Evolutionary conservation across 1,140 invertebrate species (phyloP).

Genomic region (Chelonus insularis): DNA sequence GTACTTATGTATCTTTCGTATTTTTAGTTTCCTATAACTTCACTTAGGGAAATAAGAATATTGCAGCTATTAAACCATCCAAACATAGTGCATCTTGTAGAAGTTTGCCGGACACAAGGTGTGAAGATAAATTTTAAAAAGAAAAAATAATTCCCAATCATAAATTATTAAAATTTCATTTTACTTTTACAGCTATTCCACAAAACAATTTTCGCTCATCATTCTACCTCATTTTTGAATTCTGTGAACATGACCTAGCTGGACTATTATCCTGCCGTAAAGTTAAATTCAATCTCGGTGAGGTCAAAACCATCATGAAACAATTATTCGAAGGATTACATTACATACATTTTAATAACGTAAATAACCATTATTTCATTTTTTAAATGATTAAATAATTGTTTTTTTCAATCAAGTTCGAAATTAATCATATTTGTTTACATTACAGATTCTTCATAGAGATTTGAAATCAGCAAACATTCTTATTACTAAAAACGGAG

Average conservation of each 20-base stretch:
- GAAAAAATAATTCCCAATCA: neutral
- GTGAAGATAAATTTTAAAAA: slow-evolving; percentile 29
- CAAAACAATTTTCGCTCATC: slow-evolving; percentile 87
- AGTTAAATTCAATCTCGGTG: slow-evolving; percentile 94
- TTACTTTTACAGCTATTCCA: slow-evolving; percentile 67
- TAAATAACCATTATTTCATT: slow-evolving; percentile 38
- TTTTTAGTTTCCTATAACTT: slow-evolving; percentile 95
- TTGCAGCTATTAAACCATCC: slow-evolving; percentile 93
- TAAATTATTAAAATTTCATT: slow-evolving; percentile 15
- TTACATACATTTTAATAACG: slow-evolving; percentile 96
- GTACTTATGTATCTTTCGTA: slow-evolving; percentile 16
- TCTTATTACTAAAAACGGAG: slow-evolving; percentile 95
- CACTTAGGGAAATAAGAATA: slow-evolving; percentile 95
- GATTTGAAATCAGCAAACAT: slow-evolving; percentile 99
- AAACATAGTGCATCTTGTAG: slow-evolving; percentile 96
- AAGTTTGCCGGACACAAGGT: slow-evolving; percentile 92
- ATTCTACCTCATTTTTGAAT: slow-evolving; percentile 98
- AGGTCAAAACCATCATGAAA: slow-evolving; percentile 98
- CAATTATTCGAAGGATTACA: slow-evolving; percentile 95
- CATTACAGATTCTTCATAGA: slow-evolving; percentile 78
- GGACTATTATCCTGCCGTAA: slow-evolving; percentile 94
- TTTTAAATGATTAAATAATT: neutral
- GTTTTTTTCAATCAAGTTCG: neutral
- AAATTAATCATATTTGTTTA: slow-evolving; percentile 27
- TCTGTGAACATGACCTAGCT: slow-evolving; percentile 98